Conservation (phyloP, 2,797 vertebrate species). For the Lepidocolaptes lacrymiger region DNA sequence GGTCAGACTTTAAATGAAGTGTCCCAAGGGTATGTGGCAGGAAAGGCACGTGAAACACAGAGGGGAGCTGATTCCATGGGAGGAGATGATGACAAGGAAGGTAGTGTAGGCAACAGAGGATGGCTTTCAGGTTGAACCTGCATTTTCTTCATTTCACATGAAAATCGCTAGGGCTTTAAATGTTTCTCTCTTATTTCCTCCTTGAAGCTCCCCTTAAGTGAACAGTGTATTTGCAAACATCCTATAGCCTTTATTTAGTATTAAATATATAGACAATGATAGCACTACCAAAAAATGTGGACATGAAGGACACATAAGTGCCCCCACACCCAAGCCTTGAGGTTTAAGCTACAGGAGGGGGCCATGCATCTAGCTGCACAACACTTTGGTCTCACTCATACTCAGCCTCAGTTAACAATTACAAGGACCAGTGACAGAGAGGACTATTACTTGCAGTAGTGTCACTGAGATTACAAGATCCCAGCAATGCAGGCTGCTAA, state of each 20-base stretch:
- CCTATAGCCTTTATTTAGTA: background rate
- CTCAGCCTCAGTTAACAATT: background rate
- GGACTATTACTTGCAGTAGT: background rate
- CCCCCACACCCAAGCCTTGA: background rate
- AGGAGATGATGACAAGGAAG: background rate
- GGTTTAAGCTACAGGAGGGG: background rate
- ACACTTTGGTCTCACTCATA: background rate
- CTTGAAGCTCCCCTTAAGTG: background rate
- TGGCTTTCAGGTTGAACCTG: background rate
- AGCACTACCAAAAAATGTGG: background rate
- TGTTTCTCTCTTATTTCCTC: background rate
- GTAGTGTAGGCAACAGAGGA: background rate
- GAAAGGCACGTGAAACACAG: background rate
- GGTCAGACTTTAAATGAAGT: background rate
- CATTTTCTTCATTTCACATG: background rate
- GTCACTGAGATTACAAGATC: background rate
- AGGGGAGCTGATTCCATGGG: background rate
- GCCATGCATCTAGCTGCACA: background rate
- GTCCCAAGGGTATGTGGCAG: background rate
- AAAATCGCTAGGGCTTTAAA: background rate
- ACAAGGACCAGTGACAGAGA: background rate
- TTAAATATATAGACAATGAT: background rate
- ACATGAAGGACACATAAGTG: fast-evolving
- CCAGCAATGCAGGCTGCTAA: background rate
- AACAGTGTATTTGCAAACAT: background rate